phyloP scores from a whole-genome alignment of 2,113 vertebrate genomes.

The Apistogramma diplotaenia region DNA sequence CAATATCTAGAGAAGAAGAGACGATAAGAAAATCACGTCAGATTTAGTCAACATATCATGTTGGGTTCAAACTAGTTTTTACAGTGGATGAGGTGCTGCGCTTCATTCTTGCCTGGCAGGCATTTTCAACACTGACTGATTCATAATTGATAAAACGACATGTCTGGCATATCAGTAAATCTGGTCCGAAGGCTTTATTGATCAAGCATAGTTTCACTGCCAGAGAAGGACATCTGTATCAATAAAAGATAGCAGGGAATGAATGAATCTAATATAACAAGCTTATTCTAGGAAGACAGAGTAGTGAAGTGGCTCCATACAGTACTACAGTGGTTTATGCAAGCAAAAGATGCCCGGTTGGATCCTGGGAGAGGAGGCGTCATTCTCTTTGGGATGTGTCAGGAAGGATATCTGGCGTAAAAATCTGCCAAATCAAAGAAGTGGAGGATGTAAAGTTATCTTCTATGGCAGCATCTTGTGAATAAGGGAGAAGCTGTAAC shows the following conservation, averaged over 20 bases:
- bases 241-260: constrained; percentile 35
- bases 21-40: not conserved
- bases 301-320: not conserved
- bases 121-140: constrained; percentile 30
- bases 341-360: not conserved
- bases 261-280: constrained; percentile 39
- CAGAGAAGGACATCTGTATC: constrained; percentile 32
- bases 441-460: not conserved
- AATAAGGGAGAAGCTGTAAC: not conserved
- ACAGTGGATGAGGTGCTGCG: not conserved
- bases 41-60: not conserved
- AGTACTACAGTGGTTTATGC: not conserved
- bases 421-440: not conserved
- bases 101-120: constrained; percentile 23
- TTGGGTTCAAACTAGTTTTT: constrained; percentile 8
- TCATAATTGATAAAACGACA: constrained; percentile 53
- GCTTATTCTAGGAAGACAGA: constrained; percentile 1
- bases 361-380: not conserved
- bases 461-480: not conserved
- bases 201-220: constrained; percentile 37
- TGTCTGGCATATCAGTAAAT: constrained; percentile 28
- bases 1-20: constrained; percentile 82
- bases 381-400: not conserved
- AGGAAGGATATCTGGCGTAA: not conserved
- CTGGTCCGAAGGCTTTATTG: constrained; percentile 40